Conservation (phyloP, 2,888 invertebrate genomes). For the Neuroscelio doddi region DNA sequence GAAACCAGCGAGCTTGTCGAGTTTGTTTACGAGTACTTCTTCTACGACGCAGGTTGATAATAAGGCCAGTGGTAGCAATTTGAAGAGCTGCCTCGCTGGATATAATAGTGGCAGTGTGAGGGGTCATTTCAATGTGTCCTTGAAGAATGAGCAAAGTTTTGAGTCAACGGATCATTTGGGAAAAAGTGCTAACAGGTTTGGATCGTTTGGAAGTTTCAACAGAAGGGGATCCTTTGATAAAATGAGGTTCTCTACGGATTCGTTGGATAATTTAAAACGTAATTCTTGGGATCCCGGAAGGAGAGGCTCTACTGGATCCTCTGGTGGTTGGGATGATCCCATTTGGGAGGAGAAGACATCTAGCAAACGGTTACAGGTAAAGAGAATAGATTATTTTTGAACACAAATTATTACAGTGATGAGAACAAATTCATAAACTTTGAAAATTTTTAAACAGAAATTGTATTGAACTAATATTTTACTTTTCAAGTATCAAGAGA, state of each 20-base stretch:
- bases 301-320: constrained; percentile 77
- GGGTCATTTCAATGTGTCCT: constrained; percentile 62
- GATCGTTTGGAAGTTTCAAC: constrained; percentile 41
- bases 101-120: constrained; percentile 59
- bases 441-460: too few species aligned
- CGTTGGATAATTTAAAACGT: constrained; percentile 79
- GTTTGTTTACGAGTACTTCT: constrained; percentile 54
- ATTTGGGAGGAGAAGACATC: constrained; percentile 75
- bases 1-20: constrained; percentile 53
- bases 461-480: neutral
- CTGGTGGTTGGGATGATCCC: constrained; percentile 76
- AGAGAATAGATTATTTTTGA: too few species aligned
- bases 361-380: constrained; percentile 38
- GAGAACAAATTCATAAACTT: neutral
- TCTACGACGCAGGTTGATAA: constrained; percentile 48
- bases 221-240: constrained; percentile 73
- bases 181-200: constrained; percentile 55
- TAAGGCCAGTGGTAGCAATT: constrained; percentile 53
- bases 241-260: constrained; percentile 79
- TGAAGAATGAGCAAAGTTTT: constrained; percentile 61
- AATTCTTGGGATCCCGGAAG: constrained; percentile 81
- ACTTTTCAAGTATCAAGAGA: neutral
- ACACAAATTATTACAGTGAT: too few species aligned
- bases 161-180: constrained; percentile 58
- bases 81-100: constrained; percentile 64